These are phyloP conservation scores for Rhingia campestris DNA, from an alignment of 2,888 invertebrate species.

Conservation along the genomic window DNA sequence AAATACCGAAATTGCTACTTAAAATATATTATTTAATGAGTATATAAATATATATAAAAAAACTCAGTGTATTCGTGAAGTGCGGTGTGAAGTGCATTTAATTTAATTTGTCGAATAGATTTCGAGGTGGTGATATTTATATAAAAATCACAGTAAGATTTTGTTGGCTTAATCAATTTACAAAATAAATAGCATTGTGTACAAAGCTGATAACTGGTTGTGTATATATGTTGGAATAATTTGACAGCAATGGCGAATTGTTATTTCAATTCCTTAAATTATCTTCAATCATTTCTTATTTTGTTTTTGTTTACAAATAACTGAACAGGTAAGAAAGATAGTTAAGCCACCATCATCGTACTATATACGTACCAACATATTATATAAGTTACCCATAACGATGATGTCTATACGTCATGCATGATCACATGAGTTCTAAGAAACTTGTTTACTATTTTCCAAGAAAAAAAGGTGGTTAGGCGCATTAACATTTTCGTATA, in stretches of 20 bases:
- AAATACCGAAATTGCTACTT: conserved; percentile 20
- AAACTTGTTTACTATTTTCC: no score
- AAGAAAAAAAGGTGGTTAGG: no score
- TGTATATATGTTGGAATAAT: conserved; percentile 21
- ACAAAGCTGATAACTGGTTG: conserved; percentile 18
- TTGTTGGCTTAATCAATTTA: conserved; percentile 2
- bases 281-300: no score
- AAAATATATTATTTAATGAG: background rate
- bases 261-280: conserved; percentile 13
- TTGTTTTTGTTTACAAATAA: no score
- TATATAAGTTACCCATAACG: no score
- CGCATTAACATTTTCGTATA: no score
- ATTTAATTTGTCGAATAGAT: background rate
- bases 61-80: conserved; percentile 3
- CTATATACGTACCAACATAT: no score
- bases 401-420: no score
- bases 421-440: no score
- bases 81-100: conserved; percentile 5
- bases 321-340: no score
- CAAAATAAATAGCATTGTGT: background rate
- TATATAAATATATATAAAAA: background rate
- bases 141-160: background rate
- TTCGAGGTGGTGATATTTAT: background rate
- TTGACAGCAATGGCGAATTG: conserved; percentile 10
- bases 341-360: no score